Conservation (phyloP, 1,140 invertebrate genomes). For the Sinonovacula constricta region DNA sequence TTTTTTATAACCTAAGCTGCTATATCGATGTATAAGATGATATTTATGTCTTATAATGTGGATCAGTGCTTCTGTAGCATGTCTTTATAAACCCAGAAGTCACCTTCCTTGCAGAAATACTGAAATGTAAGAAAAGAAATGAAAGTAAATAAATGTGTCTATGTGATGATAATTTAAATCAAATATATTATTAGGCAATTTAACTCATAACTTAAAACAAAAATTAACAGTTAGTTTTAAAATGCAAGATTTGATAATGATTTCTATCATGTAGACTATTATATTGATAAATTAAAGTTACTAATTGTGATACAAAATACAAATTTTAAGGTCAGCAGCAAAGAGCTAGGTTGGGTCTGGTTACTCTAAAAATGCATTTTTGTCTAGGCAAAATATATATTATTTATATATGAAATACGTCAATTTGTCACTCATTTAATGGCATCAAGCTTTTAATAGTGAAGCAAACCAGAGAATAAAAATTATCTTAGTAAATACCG, state of each 20-base stretch:
- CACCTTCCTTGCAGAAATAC: conserved; percentile 67
- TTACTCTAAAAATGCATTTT: no score
- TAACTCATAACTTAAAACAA: neutral
- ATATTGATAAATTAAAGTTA: neutral
- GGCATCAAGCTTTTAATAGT: no score
- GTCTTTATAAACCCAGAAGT: conserved; percentile 65
- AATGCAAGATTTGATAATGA: neutral
- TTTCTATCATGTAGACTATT: neutral
- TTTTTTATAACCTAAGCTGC: no score
- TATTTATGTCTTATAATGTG: no score
- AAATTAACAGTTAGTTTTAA: neutral
- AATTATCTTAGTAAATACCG: no score
- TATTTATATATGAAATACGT: no score
- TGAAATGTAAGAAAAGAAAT: conserved; percentile 58
- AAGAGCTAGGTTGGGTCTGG: no score
- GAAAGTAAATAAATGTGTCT: neutral
- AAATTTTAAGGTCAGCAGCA: no score
- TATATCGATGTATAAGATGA: no score
- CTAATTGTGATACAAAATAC: neutral
- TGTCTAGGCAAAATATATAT: no score
- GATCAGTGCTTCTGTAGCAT: conserved; percentile 58
- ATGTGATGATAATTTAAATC: neutral
- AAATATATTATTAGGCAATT: neutral
- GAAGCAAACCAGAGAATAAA: no score
- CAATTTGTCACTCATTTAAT: no score